Evolutionary conservation across 2,113 vertebrate genomes (phyloP).

Genomic region (Regulus satrapa): DNA sequence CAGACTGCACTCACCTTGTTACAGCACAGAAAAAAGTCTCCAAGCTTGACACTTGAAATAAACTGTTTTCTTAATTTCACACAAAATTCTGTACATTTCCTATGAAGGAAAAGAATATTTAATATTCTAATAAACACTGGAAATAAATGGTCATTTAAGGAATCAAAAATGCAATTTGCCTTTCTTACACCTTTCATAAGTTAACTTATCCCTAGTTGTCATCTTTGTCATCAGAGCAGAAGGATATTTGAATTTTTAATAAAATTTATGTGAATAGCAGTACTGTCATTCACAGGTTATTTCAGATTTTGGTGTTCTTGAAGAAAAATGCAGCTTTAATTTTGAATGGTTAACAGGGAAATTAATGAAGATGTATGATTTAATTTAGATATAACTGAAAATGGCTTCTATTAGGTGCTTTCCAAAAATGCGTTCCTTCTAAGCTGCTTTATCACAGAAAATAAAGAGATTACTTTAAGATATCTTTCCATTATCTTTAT

Average conservation of each 20-base stretch:
- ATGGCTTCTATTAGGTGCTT: background rate
- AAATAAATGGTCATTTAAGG: background rate
- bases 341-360: background rate
- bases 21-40: background rate
- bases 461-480: slow-evolving; percentile 31
- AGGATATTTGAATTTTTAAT: background rate
- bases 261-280: background rate
- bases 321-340: background rate
- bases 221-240: background rate
- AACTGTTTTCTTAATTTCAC: background rate
- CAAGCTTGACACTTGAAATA: background rate
- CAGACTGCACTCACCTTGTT: background rate
- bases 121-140: background rate
- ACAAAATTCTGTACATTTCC: background rate
- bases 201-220: background rate
- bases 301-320: background rate
- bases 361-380: background rate
- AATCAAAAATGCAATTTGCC: background rate
- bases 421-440: slow-evolving; percentile 24
- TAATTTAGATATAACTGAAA: slow-evolving; percentile 29
- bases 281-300: background rate
- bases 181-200: background rate
- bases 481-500: slow-evolving; percentile 28
- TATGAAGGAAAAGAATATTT: background rate
- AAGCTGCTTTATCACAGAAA: slow-evolving; percentile 32